Evolutionary conservation across 2,888 invertebrate species (phyloP).

Genomic region (Tenthredo livida): DNA sequence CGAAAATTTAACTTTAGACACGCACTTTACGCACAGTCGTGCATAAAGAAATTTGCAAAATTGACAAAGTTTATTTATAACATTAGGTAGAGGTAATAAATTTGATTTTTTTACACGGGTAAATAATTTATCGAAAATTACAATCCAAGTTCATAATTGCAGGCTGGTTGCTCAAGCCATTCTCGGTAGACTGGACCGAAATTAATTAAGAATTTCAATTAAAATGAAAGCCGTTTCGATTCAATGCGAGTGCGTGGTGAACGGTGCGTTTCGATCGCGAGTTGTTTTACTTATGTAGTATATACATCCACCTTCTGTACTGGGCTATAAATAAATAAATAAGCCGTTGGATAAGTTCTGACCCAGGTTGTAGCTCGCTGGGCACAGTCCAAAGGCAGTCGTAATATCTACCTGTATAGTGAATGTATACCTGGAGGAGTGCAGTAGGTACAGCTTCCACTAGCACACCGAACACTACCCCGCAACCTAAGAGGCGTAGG

Average conservation of each 20-base stretch:
- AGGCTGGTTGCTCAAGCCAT: background rate
- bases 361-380: background rate
- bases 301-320: conserved; percentile 7
- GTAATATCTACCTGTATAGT: conserved; percentile 15
- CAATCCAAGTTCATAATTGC: background rate
- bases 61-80: no score
- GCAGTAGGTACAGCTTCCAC: background rate
- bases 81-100: background rate
- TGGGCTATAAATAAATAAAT: conserved; percentile 44
- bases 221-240: conserved; percentile 5
- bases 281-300: conserved; percentile 7
- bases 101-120: background rate
- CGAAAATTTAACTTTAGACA: no score
- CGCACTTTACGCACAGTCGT: no score
- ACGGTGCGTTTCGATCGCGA: background rate
- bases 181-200: background rate
- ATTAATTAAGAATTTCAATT: conserved; percentile 25
- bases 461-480: conserved; percentile 10
- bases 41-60: no score
- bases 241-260: background rate
- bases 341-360: conserved; percentile 38
- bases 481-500: conserved; percentile 65
- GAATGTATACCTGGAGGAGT: background rate
- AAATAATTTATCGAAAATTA: background rate
- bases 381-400: background rate